Evolutionary conservation across 2,797 vertebrate species (phyloP), one percentile per base, ranked within the genome.

Genomic region (Lophura swinhoii): DNA sequence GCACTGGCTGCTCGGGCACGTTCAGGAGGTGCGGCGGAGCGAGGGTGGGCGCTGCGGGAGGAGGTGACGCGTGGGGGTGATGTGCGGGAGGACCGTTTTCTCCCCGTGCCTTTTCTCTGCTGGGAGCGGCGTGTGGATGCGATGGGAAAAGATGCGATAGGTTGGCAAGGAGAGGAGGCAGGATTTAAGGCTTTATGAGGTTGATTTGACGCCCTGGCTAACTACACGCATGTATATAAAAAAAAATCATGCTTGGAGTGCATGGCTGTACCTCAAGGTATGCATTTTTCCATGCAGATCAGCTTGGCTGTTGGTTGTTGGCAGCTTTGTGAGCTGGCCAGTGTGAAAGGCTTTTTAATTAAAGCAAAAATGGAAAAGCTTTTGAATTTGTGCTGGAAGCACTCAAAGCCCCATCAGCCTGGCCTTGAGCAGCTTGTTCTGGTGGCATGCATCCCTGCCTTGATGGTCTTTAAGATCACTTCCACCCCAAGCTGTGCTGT

Each of bases 1-100:
- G 0, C 98, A 98, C 63, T 98, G 98, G 98, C 90, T 98, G 14
- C 91, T 96, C 2, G 97, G 98, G 4, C 97, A 98, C 43, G 69
- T 96, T 21, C 91, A 81, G 0, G 96, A 98, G 97, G 97, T 98
- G 95, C 2, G 94, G 80, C 26, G 6, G 39, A n/a, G 84, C 35
- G 18, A 62, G 58, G 39, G 14, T 12, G n/a, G 35, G 84, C 31
- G 1, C 49, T 14, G 70, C 53, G 55, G 31, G 31, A 35, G 60
- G 59, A 26, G 59, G 16, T 17, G 37, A 39, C 37, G 37, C 15
- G 11, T 18, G 60, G 28, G 12, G 59, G 24, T 26, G 23, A 17
- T 37, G 11, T n/a, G 55, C 12, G 55, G n/a, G 31, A 13, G 18
- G 55, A n/a, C 39, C 39, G 8, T 29, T 84, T 67, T 20, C 33